Evolutionary conservation across 2,797 vertebrate species (phyloP).

Genomic region (Leptatherina wallacei): DNA sequence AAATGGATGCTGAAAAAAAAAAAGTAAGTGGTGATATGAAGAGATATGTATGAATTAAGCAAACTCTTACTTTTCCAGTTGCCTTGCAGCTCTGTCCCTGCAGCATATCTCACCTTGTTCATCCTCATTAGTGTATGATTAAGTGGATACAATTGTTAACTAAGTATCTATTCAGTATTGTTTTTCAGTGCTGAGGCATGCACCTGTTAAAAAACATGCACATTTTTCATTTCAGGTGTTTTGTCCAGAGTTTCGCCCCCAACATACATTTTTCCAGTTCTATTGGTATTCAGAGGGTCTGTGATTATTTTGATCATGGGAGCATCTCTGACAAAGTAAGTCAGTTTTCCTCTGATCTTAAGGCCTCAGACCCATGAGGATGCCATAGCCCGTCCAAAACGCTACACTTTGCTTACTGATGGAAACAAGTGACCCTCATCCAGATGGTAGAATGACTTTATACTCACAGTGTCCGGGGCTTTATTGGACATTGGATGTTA

Average conservation of each 20-base stretch:
- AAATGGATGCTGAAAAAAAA: neutral
- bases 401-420: constrained; percentile 42
- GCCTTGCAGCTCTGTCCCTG: constrained; percentile 22
- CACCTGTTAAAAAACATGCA: constrained; percentile 27
- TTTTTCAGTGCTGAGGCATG: constrained; percentile 28
- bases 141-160: constrained; percentile 34
- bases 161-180: constrained; percentile 15
- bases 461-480: constrained; percentile 49
- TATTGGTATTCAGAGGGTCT: constrained; percentile 28
- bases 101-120: constrained; percentile 25
- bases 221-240: constrained; percentile 16
- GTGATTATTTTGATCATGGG: constrained; percentile 45
- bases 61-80: constrained; percentile 4
- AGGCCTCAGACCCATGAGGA: constrained; percentile 42
- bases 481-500: constrained; percentile 55
- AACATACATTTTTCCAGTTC: constrained; percentile 6
- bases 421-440: constrained; percentile 58
- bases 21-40: neutral
- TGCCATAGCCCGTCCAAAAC: constrained; percentile 25
- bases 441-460: constrained; percentile 71
- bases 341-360: constrained; percentile 45
- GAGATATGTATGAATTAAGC: constrained; percentile 23
- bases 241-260: neutral
- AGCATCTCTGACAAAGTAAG: constrained; percentile 52
- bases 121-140: constrained; percentile 46